Percentiles rank a stretch among this genome's conserved stretches.
phyloP scores from a whole-genome alignment of 2,113 vertebrate species.

The Malaclemys terrapin region DNA sequence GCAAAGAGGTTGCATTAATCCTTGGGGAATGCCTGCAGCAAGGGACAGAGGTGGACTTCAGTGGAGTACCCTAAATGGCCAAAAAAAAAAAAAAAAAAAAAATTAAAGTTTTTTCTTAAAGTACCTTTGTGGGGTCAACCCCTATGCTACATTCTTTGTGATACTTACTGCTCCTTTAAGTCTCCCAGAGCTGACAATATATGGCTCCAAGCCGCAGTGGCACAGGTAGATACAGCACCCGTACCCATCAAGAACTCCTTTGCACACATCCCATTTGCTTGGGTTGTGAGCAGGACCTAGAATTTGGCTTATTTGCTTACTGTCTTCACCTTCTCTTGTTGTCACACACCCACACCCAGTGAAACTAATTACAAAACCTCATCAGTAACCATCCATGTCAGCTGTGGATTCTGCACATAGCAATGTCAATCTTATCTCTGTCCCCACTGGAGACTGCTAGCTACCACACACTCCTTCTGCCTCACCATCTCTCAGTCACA shows the following conservation, averaged over 20 bases:
- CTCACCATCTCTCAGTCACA: neutral
- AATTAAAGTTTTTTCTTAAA: neutral
- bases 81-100: neutral
- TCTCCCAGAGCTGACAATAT: neutral
- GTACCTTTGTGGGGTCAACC: fast-evolving
- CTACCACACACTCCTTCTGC: neutral
- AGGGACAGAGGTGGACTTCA: neutral
- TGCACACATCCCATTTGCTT: neutral
- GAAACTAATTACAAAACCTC: neutral
- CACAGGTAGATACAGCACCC: neutral
- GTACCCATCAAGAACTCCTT: neutral
- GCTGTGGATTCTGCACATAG: neutral
- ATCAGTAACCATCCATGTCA: fast-evolving
- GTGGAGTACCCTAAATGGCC: neutral
- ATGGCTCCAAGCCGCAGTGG: fast-evolving
- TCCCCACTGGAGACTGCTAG: neutral
- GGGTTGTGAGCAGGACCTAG: neutral
- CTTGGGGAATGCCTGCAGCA: neutral
- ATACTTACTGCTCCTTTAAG: neutral
- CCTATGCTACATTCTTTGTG: neutral
- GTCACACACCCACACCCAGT: neutral
- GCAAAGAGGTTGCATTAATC: fast-evolving
- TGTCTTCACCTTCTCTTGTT: neutral
- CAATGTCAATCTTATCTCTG: neutral
- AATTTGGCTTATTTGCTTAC: neutral